Conservation (phyloP, 2,113 vertebrate species). For the Tauraco erythrolophus region DNA sequence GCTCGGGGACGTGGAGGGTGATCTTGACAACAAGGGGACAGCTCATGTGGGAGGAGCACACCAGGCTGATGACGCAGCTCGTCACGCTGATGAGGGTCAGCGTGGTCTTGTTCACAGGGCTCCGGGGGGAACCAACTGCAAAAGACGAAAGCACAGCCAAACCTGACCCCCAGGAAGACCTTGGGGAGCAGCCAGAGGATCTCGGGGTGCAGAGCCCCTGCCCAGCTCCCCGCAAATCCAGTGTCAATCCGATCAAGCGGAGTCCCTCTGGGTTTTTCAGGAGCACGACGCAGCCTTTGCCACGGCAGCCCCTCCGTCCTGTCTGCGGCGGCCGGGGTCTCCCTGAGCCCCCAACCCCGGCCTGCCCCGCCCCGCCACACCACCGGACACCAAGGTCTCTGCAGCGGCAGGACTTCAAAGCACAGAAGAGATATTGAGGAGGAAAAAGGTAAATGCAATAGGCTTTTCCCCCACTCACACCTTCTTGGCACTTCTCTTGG, state of each 20-base stretch:
- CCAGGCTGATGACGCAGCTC: constrained; percentile 92
- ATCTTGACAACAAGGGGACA: constrained; percentile 93
- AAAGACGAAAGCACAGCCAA: neutral
- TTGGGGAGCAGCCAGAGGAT: neutral
- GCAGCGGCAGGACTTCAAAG: neutral
- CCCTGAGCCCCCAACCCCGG: neutral
- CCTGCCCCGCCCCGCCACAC: neutral
- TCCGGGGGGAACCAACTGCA: constrained; percentile 90
- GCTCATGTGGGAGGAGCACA: constrained; percentile 91
- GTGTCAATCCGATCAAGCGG: fast-evolving
- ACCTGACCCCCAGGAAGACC: neutral
- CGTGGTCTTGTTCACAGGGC: constrained; percentile 97
- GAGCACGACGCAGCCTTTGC: neutral
- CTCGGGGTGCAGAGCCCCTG: neutral
- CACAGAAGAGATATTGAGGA: neutral
- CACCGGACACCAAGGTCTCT: neutral
- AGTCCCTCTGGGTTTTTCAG: neutral
- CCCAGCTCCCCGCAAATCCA: neutral
- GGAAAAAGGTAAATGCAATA: neutral
- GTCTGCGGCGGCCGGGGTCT: fast-evolving
- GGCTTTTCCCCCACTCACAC: neutral
- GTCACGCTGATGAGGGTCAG: constrained; percentile 96
- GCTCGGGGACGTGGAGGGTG: constrained; percentile 94
- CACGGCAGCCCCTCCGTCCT: fast-evolving
- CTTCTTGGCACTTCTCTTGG: neutral